These are phyloP conservation scores for Distichodus sexfasciatus DNA, from an alignment of 2,797 vertebrate genomes.

Conservation along the genomic window DNA sequence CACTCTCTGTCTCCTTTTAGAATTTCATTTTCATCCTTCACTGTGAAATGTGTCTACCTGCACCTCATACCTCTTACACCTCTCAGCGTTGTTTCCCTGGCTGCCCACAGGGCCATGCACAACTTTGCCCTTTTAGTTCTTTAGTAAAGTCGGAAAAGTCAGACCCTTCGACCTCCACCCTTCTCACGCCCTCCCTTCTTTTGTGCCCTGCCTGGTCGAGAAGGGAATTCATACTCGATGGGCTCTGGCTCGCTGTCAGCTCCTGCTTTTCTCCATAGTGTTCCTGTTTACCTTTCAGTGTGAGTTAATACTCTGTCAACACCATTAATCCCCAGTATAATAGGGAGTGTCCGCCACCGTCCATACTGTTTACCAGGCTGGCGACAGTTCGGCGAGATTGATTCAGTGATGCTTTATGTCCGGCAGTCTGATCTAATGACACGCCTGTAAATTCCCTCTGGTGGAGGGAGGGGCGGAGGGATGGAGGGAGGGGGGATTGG, in stretches of 20 bases:
- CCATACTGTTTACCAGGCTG: conserved; percentile 58
- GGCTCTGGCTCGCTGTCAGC: conserved; percentile 48
- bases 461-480: conserved; percentile 55
- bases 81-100: background rate
- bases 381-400: conserved; percentile 63
- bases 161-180: background rate
- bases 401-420: conserved; percentile 77
- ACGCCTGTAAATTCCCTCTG: conserved; percentile 76
- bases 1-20: background rate
- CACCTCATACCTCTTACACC: background rate
- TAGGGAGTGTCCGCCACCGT: conserved; percentile 51
- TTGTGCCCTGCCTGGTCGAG: conserved; percentile 29
- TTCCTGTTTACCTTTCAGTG: conserved; percentile 57
- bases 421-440: conserved; percentile 75
- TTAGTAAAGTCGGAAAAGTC: no score
- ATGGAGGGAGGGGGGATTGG: conserved; percentile 48
- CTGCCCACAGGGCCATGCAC: background rate
- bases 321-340: conserved; percentile 59
- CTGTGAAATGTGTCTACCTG: background rate
- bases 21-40: background rate
- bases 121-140: background rate
- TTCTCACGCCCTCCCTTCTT: conserved; percentile 29
- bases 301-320: conserved; percentile 59
- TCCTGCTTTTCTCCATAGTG: conserved; percentile 46
- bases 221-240: conserved; percentile 53